These are phyloP conservation scores for Lepidurus apus DNA, from an alignment of 1,140 invertebrate species.

Conservation along the genomic window DNA sequence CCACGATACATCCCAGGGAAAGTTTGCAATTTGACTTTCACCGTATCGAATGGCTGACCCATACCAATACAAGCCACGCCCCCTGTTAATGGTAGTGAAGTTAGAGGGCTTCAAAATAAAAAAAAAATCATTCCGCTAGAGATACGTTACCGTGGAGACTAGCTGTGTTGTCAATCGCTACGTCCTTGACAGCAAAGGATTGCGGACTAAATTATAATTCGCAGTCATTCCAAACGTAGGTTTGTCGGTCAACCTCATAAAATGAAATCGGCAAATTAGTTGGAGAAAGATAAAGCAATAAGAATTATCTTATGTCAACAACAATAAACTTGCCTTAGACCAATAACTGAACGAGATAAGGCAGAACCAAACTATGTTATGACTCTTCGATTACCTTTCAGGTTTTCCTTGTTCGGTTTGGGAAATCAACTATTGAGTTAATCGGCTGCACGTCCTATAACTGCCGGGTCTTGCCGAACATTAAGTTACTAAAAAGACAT, in stretches of 20 bases:
- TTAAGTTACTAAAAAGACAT: too few relatives aligned
- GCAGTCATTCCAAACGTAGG: neutral
- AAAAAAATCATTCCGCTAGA: neutral
- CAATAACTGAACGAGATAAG: too few relatives aligned
- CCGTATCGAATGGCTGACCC: slow-evolving; percentile 32
- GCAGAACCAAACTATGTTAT: too few relatives aligned
- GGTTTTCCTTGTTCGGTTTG: too few relatives aligned
- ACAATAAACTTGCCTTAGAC: too few relatives aligned
- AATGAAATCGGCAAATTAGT: neutral
- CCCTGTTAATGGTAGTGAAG: neutral
- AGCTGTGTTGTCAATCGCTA: slow-evolving; percentile 28
- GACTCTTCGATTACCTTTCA: too few relatives aligned
- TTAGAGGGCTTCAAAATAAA: neutral
- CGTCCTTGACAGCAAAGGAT: slow-evolving; percentile 30
- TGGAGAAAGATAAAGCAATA: too few relatives aligned
- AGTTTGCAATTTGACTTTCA: slow-evolving; percentile 33
- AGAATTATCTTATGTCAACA: too few relatives aligned
- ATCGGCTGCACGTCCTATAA: too few relatives aligned
- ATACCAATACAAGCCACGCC: slow-evolving; percentile 28
- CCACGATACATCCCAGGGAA: slow-evolving; percentile 29
- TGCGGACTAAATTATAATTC: neutral
- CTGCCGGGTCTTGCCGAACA: too few relatives aligned
- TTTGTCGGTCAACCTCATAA: neutral
- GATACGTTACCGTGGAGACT: slow-evolving; percentile 30
- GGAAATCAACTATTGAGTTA: too few relatives aligned